phyloP scores from a whole-genome alignment of 2,888 invertebrate genomes.

The Eilema griseolum region DNA sequence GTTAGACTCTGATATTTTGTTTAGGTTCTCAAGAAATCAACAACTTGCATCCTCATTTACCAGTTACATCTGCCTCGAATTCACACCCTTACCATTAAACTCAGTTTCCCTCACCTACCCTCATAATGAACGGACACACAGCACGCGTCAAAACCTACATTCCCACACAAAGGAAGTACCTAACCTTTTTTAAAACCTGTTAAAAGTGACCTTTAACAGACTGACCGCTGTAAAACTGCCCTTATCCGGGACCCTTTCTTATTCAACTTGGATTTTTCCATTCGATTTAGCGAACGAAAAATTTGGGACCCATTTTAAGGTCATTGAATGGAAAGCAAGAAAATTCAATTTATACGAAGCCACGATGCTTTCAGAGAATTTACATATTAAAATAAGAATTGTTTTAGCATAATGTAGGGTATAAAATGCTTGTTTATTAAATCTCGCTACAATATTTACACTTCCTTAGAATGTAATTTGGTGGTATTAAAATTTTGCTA shows the following conservation, averaged over 20 bases:
- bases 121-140: conserved; percentile 45
- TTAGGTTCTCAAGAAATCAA: too few species aligned
- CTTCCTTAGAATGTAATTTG: conserved; percentile 26
- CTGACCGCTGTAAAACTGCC: conserved; percentile 61
- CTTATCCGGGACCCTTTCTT: conserved; percentile 62
- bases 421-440: conserved; percentile 44
- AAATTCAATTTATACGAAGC: conserved; percentile 64
- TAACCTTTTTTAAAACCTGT: conserved; percentile 62
- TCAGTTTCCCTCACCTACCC: conserved; percentile 18
- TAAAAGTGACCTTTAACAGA: conserved; percentile 58
- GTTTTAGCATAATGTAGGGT: conserved; percentile 46
- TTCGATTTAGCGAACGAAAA: conserved; percentile 64
- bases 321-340: conserved; percentile 59
- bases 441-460: conserved; percentile 34
- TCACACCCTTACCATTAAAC: conserved; percentile 27
- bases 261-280: conserved; percentile 66
- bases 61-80: conserved; percentile 43
- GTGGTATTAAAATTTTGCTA: conserved; percentile 21
- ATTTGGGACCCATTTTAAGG: conserved; percentile 58
- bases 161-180: conserved; percentile 52
- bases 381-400: conserved; percentile 57
- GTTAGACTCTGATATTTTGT: too few species aligned
- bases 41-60: conserved; percentile 27
- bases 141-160: conserved; percentile 47
- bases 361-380: conserved; percentile 53